A percentile compares a stretch with the other conserved stretches of the same genome.
Evolutionary conservation across 2,113 vertebrate species (phyloP).

Genomic region (Tricholaema leucomelas): DNA sequence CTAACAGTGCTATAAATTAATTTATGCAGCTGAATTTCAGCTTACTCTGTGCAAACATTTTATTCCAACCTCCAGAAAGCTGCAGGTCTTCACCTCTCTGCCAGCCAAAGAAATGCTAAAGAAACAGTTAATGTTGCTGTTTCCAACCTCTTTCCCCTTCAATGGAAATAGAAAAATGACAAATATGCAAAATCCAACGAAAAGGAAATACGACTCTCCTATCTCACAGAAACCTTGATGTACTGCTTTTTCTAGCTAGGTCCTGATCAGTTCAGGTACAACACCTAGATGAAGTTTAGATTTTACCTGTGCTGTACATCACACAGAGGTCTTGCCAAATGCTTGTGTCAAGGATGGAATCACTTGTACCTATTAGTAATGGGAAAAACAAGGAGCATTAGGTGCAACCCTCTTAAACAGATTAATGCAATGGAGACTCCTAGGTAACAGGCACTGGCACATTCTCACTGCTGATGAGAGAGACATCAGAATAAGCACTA

Average conservation of each 20-base stretch:
- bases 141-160: not conserved
- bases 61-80: not conserved
- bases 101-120: not conserved
- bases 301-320: not conserved
- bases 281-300: not conserved
- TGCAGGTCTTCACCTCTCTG: not conserved
- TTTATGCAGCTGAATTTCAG: not conserved
- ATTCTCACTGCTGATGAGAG: not conserved
- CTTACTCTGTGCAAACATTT: not conserved
- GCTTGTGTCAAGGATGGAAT: not conserved
- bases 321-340: not conserved
- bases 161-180: not conserved
- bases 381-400: not conserved
- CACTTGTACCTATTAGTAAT: not conserved
- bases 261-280: not conserved
- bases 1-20: not conserved
- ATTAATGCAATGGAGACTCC: not conserved
- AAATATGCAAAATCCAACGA: not conserved
- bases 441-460: constrained; percentile 13
- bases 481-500: not conserved
- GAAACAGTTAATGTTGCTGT: not conserved
- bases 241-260: not conserved
- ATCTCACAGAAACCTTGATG: not conserved
- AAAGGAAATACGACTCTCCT: not conserved
- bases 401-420: not conserved